phyloP scores from a whole-genome alignment of 2,797 vertebrate genomes.

The Falco berigora region DNA sequence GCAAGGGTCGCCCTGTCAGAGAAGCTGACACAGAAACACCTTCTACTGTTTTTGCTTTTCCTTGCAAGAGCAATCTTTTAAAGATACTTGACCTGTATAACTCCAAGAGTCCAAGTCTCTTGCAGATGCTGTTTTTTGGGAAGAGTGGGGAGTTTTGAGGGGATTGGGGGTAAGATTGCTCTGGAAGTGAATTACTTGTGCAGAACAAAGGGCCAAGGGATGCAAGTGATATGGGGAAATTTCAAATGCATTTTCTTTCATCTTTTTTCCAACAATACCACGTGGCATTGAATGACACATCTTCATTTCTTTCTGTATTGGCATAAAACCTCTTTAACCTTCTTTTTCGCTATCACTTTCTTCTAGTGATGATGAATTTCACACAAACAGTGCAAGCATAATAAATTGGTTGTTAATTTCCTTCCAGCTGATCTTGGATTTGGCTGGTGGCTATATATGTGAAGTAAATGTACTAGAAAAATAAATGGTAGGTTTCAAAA shows the following conservation, averaged over 20 bases:
- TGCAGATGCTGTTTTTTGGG: not conserved
- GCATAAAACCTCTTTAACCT: conserved; percentile 39
- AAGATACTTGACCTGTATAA: not conserved
- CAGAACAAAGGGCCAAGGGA: not conserved
- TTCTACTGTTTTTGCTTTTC: not conserved
- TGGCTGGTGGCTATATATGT: conserved; percentile 42
- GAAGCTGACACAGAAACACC: not conserved
- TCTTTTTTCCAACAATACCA: not conserved
- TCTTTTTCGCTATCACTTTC: conserved; percentile 48
- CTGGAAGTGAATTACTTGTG: not conserved
- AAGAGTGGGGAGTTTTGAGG: not conserved
- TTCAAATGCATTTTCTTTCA: conserved; percentile 10
- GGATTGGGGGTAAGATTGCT: not conserved
- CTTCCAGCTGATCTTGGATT: conserved; percentile 50
- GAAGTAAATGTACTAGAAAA: conserved; percentile 65
- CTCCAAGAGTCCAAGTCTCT: not conserved
- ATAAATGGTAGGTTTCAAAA: conserved; percentile 59
- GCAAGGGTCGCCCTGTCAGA: not conserved
- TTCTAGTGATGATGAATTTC: conserved; percentile 64
- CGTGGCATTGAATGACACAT: conserved; percentile 1
- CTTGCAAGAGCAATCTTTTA: not conserved
- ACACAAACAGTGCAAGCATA: conserved; percentile 47
- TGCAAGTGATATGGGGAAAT: not conserved
- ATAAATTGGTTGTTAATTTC: conserved; percentile 69
- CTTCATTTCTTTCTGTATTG: conserved; percentile 56